Percentiles rank a stretch among this genome's conserved stretches.
These are phyloP conservation scores for Drosophila dives DNA, from an alignment of 2,888 invertebrate species.

Conservation along the genomic window DNA sequence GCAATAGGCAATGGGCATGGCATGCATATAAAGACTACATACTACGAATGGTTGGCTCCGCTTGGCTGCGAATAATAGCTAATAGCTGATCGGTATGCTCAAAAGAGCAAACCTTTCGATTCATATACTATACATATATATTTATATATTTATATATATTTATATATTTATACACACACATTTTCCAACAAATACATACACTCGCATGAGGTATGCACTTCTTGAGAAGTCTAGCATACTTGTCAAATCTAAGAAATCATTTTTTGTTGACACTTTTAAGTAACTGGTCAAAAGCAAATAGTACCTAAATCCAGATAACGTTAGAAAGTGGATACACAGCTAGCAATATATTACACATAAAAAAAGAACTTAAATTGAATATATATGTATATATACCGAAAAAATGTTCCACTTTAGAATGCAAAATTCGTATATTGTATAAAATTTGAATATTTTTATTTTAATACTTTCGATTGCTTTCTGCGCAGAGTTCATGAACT, in stretches of 20 bases:
- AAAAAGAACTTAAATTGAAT: not conserved
- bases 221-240: not conserved
- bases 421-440: not conserved
- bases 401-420: no score
- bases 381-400: no score
- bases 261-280: not conserved
- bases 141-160: not conserved
- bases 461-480: not conserved
- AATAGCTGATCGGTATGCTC: conserved; percentile 10
- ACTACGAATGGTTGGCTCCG: conserved; percentile 44
- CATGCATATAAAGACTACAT: conserved; percentile 7
- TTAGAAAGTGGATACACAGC: not conserved
- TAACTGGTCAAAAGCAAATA: not conserved
- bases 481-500: not conserved
- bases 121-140: not conserved
- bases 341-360: not conserved
- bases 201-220: not conserved
- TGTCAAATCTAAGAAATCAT: not conserved
- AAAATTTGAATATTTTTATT: not conserved
- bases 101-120: conserved; percentile 1
- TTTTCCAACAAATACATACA: not conserved
- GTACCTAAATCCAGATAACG: not conserved
- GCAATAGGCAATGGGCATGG: conserved; percentile 8
- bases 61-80: conserved; percentile 33
- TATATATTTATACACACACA: not conserved